Percentiles rank a stretch among this genome's conserved stretches.
These are phyloP conservation scores for Lophius americanus DNA, from an alignment of 2,797 vertebrate genomes.

Conservation along the genomic window DNA sequence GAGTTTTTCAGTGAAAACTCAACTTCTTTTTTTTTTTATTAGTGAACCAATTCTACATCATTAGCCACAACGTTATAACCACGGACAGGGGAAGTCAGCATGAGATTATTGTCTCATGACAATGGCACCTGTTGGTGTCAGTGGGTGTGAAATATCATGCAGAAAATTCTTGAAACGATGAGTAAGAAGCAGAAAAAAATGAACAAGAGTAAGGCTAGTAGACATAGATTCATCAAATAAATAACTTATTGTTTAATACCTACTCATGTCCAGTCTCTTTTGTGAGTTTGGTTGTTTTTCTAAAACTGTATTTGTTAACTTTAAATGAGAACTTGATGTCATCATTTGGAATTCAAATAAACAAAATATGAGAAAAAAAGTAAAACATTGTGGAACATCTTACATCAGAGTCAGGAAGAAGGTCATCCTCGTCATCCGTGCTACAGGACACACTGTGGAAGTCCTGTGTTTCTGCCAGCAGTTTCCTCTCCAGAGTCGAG, in stretches of 20 bases:
- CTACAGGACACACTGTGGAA: slow-evolving; percentile 84
- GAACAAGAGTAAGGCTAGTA: too few species aligned
- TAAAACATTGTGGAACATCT: slow-evolving; percentile 17
- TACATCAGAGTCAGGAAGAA: slow-evolving; percentile 85
- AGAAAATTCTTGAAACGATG: too few species aligned
- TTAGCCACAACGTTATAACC: too few species aligned
- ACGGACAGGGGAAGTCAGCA: too few species aligned
- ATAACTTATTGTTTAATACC: too few species aligned
- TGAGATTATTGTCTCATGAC: too few species aligned
- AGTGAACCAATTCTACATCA: too few species aligned
- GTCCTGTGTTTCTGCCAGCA: slow-evolving; percentile 81
- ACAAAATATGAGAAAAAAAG: neutral
- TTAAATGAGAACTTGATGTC: neutral
- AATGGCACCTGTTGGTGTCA: too few species aligned
- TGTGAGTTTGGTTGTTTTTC: neutral
- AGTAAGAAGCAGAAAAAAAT: too few species aligned
- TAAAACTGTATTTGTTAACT: neutral
- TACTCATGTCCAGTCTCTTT: too few species aligned
- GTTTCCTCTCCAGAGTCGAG: slow-evolving; percentile 79
- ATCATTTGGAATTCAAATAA: neutral
- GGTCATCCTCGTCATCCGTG: slow-evolving; percentile 84
- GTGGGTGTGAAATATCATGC: too few species aligned
- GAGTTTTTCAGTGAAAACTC: neutral
- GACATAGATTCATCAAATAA: too few species aligned
- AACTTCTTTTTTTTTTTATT: neutral